phyloP scores from a whole-genome alignment of 2,797 vertebrate species.

The Rhynchonycteris naso region DNA sequence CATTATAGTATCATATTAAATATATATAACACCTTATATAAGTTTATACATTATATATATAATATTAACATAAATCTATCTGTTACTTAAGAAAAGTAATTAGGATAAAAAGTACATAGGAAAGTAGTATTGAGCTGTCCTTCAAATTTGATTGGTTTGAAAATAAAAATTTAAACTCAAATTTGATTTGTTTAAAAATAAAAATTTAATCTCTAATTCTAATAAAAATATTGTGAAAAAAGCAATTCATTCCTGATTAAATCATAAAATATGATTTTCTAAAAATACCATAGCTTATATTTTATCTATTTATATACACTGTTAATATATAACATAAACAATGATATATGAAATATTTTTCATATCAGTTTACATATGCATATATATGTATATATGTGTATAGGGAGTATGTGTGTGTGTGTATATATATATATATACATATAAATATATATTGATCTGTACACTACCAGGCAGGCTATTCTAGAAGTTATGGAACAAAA shows the following conservation, averaged over 20 bases:
- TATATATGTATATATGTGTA: not conserved
- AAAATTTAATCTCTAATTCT: not conserved
- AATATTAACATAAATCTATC: not conserved
- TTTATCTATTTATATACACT: not conserved
- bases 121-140: not conserved
- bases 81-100: not conserved
- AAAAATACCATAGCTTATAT: not conserved
- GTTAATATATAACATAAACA: not conserved
- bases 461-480: not conserved
- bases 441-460: not conserved
- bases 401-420: not conserved
- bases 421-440: accelerated
- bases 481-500: not conserved
- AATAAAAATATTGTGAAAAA: not conserved
- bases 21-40: not conserved
- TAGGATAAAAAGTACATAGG: not conserved
- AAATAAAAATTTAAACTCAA: not conserved
- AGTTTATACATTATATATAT: not conserved
- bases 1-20: not conserved
- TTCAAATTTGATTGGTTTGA: not conserved
- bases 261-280: not conserved
- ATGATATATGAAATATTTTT: not conserved
- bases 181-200: not conserved
- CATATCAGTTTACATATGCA: not conserved
- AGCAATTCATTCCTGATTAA: not conserved